These are phyloP conservation scores for Mamestra brassicae DNA, from an alignment of 2,888 invertebrate genomes.

Conservation along the genomic window DNA sequence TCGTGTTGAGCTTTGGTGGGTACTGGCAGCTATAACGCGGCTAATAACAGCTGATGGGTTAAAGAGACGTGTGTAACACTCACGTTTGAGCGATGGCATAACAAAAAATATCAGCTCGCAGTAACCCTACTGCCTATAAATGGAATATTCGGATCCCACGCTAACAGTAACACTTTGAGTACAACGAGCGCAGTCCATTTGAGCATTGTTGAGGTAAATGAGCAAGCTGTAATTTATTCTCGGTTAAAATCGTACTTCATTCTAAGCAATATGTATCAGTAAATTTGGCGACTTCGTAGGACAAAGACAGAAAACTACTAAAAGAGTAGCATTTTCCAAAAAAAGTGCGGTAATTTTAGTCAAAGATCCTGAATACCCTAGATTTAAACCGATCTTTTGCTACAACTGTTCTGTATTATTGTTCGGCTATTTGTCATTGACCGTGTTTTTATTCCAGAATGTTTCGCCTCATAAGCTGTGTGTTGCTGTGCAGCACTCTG, in stretches of 20 bases:
- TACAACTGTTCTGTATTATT: no score
- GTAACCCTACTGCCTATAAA: slow-evolving; percentile 87
- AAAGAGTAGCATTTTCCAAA: not conserved
- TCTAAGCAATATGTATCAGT: not conserved
- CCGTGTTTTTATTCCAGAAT: slow-evolving; percentile 65
- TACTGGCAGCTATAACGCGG: slow-evolving; percentile 74
- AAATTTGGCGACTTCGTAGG: not conserved
- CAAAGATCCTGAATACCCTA: no score
- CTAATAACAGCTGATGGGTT: slow-evolving; percentile 79
- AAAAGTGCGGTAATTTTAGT: slow-evolving; percentile 4
- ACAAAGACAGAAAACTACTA: not conserved
- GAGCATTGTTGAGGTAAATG: slow-evolving; percentile 67
- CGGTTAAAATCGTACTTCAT: slow-evolving; percentile 26
- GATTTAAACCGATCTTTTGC: not conserved
- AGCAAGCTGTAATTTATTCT: slow-evolving; percentile 34
- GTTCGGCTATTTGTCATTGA: not conserved
- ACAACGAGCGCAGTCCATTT: slow-evolving; percentile 78
- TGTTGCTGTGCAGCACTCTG: slow-evolving; percentile 65
- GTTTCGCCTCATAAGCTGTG: slow-evolving; percentile 62
- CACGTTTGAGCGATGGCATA: slow-evolving; percentile 85
- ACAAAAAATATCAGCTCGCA: slow-evolving; percentile 85
- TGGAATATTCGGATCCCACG: slow-evolving; percentile 85
- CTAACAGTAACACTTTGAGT: slow-evolving; percentile 81
- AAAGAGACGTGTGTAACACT: slow-evolving; percentile 81
- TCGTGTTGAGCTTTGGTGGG: slow-evolving; percentile 78